Percentiles rank a stretch among this genome's conserved stretches.
phyloP scores from a whole-genome alignment of 2,888 invertebrate genomes.

The Callyntrura sp. region DNA sequence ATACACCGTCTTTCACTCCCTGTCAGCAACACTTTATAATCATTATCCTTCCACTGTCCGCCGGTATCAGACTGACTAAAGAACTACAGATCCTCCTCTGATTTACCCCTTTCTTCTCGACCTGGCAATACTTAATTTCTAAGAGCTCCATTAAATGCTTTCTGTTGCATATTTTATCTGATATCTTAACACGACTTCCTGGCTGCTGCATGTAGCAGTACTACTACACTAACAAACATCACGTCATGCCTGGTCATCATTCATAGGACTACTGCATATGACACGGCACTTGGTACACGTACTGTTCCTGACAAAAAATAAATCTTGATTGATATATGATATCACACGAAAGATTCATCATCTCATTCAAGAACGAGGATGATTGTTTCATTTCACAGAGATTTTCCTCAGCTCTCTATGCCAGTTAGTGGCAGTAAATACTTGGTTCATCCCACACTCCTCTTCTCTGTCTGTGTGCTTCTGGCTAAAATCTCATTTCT shows the following conservation, averaged over 20 bases:
- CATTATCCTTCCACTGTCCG: too few species aligned
- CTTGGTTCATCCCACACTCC: too few species aligned
- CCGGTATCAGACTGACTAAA: too few species aligned
- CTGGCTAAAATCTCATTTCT: constrained; percentile 27
- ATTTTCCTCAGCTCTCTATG: too few species aligned
- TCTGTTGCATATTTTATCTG: neutral
- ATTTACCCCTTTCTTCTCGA: neutral
- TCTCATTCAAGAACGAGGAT: constrained; percentile 1
- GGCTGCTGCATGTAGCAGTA: too few species aligned
- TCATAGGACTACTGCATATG: too few species aligned
- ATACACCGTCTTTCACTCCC: neutral
- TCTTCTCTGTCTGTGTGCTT: neutral
- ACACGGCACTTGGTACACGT: too few species aligned
- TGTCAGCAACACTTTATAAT: constrained; percentile 1
- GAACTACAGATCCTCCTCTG: too few species aligned
- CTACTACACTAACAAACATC: neutral
- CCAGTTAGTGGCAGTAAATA: too few species aligned
- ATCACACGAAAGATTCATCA: constrained; percentile 63
- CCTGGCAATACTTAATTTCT: neutral
- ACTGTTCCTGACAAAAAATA: neutral
- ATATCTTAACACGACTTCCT: constrained; percentile 2
- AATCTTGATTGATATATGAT: constrained; percentile 66
- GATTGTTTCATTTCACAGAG: constrained; percentile 9
- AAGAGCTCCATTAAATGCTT: neutral
- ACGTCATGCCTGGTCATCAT: constrained; percentile 16